phyloP scores from a whole-genome alignment of 2,888 invertebrate species.

The Cybosia mesomella region DNA sequence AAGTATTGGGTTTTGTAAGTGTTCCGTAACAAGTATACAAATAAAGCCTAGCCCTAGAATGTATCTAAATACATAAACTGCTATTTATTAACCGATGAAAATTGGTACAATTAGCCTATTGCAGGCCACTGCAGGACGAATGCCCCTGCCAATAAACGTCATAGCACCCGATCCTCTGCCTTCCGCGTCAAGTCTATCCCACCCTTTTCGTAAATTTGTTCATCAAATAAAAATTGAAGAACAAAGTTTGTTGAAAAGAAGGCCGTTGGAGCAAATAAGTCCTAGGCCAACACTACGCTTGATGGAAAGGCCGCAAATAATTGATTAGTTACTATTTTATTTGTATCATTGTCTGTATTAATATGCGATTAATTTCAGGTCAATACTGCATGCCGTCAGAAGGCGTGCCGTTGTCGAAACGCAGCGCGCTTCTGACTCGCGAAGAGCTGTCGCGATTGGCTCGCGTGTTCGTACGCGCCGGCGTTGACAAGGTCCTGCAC shows the following conservation, averaged over 20 bases:
- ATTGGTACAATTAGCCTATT: background rate
- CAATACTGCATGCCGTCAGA: conserved; percentile 98
- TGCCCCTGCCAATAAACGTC: no score
- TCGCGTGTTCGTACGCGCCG: conserved; percentile 94
- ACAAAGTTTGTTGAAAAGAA: no score
- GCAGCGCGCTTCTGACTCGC: conserved; percentile 89
- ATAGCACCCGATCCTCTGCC: no score
- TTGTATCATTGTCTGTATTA: background rate
- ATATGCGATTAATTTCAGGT: conserved; percentile 39
- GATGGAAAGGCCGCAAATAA: no score
- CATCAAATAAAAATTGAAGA: no score
- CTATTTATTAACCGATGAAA: background rate
- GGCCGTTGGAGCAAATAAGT: no score
- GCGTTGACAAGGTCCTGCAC: conserved; percentile 90
- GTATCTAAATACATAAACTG: background rate
- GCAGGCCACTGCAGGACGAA: no score
- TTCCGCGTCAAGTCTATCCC: no score
- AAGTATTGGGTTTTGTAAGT: background rate
- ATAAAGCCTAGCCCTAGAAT: background rate
- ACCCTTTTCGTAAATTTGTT: no score
- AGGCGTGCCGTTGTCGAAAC: conserved; percentile 94
- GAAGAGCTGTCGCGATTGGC: conserved; percentile 94
- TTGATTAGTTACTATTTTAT: background rate
- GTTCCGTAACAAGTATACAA: background rate
- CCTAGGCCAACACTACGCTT: no score